Base-by-base conservation (phyloP, 2,113 vertebrate genomes). In the Syrmaticus mikado region DNA sequence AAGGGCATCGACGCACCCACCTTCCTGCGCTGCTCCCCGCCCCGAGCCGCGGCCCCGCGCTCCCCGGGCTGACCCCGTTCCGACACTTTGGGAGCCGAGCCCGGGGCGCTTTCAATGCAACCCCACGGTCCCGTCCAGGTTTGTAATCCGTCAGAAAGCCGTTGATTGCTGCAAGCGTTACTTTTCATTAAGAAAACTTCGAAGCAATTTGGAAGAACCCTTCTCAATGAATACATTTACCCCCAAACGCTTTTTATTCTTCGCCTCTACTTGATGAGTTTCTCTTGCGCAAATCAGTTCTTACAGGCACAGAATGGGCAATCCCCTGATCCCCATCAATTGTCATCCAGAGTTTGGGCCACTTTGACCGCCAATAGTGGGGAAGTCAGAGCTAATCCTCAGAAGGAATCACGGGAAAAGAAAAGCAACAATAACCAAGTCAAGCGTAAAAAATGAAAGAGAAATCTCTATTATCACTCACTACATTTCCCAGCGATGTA, bases 391-490 rank as follows among this genome's bases (percentile, higher is more conserved):
- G 98, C 99, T 99, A 99, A 99, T 99, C 99, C 99, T 98, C 97
- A 98, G 98, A 98, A 98, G 98, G 98, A 99, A 99, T 99, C 98
- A 98, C 98, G 98, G 99, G 98, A 98, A 98, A 99, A 99, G 98
- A 99, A 99, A 99, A 98, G 99, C 98, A 99, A 99, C 99, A 99
- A 99, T 99, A 99, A 99, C 99, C 98, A 99, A 99, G 99, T 99
- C 99, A 99, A 99, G 99, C 99, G 99, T 99, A 99, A 99, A 99
- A 99, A 99, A 99, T 99, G 99, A 99, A 99, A 99, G 99, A 98
- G 99, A 99, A 99, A 99, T 99, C 99, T 99, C 99, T 99, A 99
- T 99, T 99, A 99, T 99, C 98, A 99, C 97, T 97, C 98, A 98
- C 98, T 95, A 98, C 99, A 97, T 99, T 99, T 99, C 99, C 99